Evolutionary conservation across 1,140 invertebrate genomes (phyloP).

Genomic region (Pemphigus obesinymphae): DNA sequence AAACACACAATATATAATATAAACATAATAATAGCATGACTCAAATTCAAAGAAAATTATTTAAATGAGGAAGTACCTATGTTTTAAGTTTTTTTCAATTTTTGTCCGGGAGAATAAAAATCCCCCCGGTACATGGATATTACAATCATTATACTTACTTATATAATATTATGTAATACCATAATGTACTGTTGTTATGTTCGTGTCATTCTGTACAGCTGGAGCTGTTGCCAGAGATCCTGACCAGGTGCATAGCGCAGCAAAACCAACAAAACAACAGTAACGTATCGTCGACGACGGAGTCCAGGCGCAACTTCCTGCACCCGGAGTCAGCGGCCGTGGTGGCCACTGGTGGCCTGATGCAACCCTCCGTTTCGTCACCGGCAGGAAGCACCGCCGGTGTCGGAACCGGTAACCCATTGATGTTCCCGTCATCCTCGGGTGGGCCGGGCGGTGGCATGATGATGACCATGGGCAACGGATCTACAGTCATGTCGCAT

Average conservation of each 20-base stretch:
- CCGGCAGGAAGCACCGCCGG: constrained; percentile 28
- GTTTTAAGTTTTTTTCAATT: no score
- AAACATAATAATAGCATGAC: no score
- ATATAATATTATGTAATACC: no score
- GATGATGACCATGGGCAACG: constrained; percentile 49
- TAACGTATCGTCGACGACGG: constrained; percentile 60
- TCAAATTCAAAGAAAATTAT: no score
- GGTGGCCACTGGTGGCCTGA: not conserved
- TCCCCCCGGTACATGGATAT: no score
- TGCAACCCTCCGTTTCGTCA: constrained; percentile 28
- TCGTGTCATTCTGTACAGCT: constrained; percentile 57
- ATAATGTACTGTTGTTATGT: no score
- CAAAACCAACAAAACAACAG: constrained; percentile 47
- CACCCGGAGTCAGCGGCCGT: constrained; percentile 63
- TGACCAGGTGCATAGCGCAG: constrained; percentile 65
- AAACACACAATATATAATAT: no score
- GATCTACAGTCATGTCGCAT: constrained; percentile 54
- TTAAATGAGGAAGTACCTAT: no score
- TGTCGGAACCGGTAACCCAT: constrained; percentile 54
- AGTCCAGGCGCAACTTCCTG: constrained; percentile 69
- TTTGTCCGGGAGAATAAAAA: no score
- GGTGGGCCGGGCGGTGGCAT: not conserved
- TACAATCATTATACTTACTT: no score
- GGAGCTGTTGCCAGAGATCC: constrained; percentile 74
- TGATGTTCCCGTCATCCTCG: constrained; percentile 48